A percentile compares a stretch with the other conserved stretches of the same genome.
Conservation (phyloP, 2,797 vertebrate species). For the Heterohyrax brucei region DNA sequence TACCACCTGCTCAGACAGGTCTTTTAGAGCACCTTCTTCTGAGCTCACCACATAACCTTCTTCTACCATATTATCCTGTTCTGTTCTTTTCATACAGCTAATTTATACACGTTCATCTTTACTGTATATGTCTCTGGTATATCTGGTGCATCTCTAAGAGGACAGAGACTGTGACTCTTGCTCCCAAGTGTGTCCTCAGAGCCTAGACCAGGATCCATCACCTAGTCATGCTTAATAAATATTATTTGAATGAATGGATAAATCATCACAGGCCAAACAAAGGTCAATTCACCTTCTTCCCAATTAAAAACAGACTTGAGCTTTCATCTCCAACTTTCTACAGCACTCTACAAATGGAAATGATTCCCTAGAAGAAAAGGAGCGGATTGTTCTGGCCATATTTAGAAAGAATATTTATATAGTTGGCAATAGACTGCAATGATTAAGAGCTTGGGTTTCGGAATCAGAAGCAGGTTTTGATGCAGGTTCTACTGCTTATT, state of each 20-base stretch:
- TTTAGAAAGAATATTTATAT: constrained; percentile 60
- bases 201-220: constrained; percentile 33
- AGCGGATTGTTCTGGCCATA: constrained; percentile 30
- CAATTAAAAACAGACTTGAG: constrained; percentile 79
- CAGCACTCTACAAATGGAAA: constrained; percentile 69
- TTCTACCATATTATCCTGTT: background rate
- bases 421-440: background rate
- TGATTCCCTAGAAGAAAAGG: constrained; percentile 63
- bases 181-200: constrained; percentile 18
- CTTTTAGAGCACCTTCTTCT: background rate
- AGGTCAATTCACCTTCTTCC: constrained; percentile 66
- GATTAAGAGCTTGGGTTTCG: constrained; percentile 51
- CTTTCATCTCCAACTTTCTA: constrained; percentile 56
- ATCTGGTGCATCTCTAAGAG: background rate
- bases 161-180: constrained; percentile 52
- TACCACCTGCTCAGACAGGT: background rate
- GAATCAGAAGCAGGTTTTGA: constrained; percentile 43
- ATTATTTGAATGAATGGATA: constrained; percentile 77
- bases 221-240: constrained; percentile 67
- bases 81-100: constrained; percentile 23
- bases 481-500: constrained; percentile 20
- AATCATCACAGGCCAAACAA: constrained; percentile 73
- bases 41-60: background rate
- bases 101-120: constrained; percentile 14
- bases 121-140: background rate